These are phyloP conservation scores for Drosophila ironensis DNA, from an alignment of 1,140 invertebrate genomes.

Conservation along the genomic window DNA sequence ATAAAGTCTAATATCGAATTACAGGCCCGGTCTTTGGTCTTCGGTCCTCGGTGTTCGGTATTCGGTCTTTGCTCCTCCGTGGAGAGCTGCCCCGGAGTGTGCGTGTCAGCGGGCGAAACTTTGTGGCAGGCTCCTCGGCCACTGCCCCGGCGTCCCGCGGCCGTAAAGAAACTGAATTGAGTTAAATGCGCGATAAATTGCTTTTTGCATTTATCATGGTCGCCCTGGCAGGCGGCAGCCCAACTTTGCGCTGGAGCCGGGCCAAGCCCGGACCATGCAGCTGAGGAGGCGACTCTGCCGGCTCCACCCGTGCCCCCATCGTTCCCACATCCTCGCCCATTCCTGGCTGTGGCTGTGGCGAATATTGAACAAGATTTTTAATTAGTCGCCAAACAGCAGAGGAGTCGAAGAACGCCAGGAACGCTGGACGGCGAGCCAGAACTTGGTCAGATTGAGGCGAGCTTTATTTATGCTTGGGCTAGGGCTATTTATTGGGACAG, in stretches of 20 bases:
- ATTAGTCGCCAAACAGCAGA: constrained; percentile 61
- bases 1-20: constrained; percentile 81
- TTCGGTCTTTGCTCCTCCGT: background rate
- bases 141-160: constrained; percentile 9
- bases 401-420: background rate
- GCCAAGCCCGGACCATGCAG: constrained; percentile 40
- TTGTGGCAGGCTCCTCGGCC: constrained; percentile 45
- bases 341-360: no score
- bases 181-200: constrained; percentile 81
- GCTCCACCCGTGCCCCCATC: background rate
- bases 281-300: constrained; percentile 21
- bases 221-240: constrained; percentile 38
- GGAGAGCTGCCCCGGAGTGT: constrained; percentile 22
- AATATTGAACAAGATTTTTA: constrained; percentile 80
- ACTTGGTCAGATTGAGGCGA: constrained; percentile 45
- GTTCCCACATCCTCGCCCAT: background rate
- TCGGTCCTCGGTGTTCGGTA: no score
- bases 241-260: constrained; percentile 38
- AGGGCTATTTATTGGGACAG: constrained; percentile 52
- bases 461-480: constrained; percentile 32
- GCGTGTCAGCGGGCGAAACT: constrained; percentile 62
- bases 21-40: constrained; percentile 43
- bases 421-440: background rate
- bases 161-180: constrained; percentile 78
- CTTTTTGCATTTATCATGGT: constrained; percentile 81